A percentile compares a stretch with the other conserved stretches of the same genome.
Conservation (phyloP, 1,140 invertebrate species). For the Pachyrhynchus sulphureomaculatus region DNA sequence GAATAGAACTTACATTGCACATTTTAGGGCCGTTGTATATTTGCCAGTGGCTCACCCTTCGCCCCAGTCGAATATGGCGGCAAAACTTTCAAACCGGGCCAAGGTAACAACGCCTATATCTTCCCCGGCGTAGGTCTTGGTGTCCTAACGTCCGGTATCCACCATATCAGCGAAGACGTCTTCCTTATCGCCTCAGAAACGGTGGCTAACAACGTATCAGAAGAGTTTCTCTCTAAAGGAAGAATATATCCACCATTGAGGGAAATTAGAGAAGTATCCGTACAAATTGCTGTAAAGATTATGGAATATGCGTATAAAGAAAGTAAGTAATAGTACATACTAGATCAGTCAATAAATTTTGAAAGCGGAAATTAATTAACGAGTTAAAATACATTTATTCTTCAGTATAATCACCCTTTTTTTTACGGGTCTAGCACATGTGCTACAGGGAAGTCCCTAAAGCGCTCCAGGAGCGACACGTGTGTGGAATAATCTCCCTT, state of each 20-base stretch:
- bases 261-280: constrained; percentile 85
- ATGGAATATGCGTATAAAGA: constrained; percentile 85
- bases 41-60: constrained; percentile 92
- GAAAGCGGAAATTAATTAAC: too few species aligned
- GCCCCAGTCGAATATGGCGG: constrained; percentile 74
- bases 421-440: too few species aligned
- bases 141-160: constrained; percentile 81
- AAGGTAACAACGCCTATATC: constrained; percentile 97
- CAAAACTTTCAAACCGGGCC: constrained; percentile 83
- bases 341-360: too few species aligned
- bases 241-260: constrained; percentile 91
- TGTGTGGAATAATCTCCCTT: too few species aligned
- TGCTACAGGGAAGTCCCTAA: too few species aligned
- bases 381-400: too few species aligned
- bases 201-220: constrained; percentile 80
- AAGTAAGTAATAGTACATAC: constrained; percentile 55
- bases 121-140: constrained; percentile 93
- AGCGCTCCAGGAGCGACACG: too few species aligned
- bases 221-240: constrained; percentile 79
- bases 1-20: too few species aligned
- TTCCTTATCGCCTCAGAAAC: constrained; percentile 88
- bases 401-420: too few species aligned
- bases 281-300: constrained; percentile 83
- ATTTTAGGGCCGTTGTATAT: constrained; percentile 80
- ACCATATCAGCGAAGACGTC: constrained; percentile 86